Base-by-base conservation (phyloP, 2,888 invertebrate genomes). In the Pseudococcus jackbeardsleyi region DNA sequence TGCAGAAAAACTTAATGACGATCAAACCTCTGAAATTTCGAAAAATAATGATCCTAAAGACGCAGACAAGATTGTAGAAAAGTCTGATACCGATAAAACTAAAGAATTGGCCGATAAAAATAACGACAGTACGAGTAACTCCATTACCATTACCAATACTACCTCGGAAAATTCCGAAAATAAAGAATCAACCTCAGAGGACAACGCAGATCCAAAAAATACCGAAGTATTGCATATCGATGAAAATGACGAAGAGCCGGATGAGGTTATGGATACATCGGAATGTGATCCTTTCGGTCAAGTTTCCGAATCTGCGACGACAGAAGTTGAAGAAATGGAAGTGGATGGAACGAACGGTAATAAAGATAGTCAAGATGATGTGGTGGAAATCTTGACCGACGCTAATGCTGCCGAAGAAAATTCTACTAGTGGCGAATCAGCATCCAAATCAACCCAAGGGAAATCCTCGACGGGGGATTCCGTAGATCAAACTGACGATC, bases 151-250 rank as follows among this genome's bases (percentile, higher is more conserved):
- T 22, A 22, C 12, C 22, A 64, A 12, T 64, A 11, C 33, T 17
- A 39, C 15, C 0, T 15, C 39, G 33, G 39, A n/a, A 19, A 46
- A n/a, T 19, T 9, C 19, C 22, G 46, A 82, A 19, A 26, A 19
- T 42, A 72, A 72, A 33, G 72, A 72, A 17, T 33, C 33, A 19
- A n/a, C 79, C n/a, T 19, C 79, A 1, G 79, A 82, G 46, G 79
- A 82, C 9, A 82, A 5, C 19, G 9, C 39, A 46, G 79, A 82
- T 82, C 46, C 79, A 2, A 82, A 82, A 85, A 46, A 64, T 46
- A 86, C 86, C 26, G 86, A 86, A 77, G 86, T 86, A 46, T 48
- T 86, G 9, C 86, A 86, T 26, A 26, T 86, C 22, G 86, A 86
- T n/a, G 46, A 86, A 39, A 86, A 86, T 22, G 86, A 86, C 19